Conservation (phyloP, 2,888 invertebrate species). For the Trichopoda pennipes region DNA sequence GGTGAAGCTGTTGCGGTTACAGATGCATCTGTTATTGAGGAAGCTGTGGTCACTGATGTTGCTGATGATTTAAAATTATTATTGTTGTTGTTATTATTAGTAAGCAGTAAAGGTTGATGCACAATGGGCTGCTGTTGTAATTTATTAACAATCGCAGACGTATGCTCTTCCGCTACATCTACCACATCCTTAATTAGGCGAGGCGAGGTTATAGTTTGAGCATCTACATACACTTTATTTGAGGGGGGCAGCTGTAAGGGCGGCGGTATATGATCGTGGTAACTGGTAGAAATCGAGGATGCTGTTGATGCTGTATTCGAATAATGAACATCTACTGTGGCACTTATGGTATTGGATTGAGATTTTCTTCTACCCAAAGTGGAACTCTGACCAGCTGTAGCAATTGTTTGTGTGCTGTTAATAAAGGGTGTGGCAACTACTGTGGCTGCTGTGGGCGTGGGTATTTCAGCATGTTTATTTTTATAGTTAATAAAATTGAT, state of each 20-base stretch:
- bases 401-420: slow-evolving; percentile 63
- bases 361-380: slow-evolving; percentile 63
- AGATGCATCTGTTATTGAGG: slow-evolving; percentile 61
- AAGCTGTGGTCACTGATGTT: slow-evolving; percentile 66
- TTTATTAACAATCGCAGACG: background rate
- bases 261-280: slow-evolving; percentile 69
- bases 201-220: slow-evolving; percentile 78
- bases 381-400: slow-evolving; percentile 56
- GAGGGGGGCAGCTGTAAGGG: slow-evolving; percentile 71
- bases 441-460: slow-evolving; percentile 69
- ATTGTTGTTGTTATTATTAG: slow-evolving; percentile 49
- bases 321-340: slow-evolving; percentile 68
- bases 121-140: slow-evolving; percentile 61
- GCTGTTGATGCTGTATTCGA: slow-evolving; percentile 50
- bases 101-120: slow-evolving; percentile 38
- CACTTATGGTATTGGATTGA: slow-evolving; percentile 66
- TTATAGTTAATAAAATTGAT: slow-evolving; percentile 84
- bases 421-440: slow-evolving; percentile 70
- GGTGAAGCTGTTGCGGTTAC: slow-evolving; percentile 54
- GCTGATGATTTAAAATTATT: slow-evolving; percentile 64
- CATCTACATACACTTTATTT: slow-evolving; percentile 75
- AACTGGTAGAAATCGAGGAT: slow-evolving; percentile 60
- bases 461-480: slow-evolving; percentile 85
- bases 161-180: slow-evolving; percentile 42
- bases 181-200: slow-evolving; percentile 70